A percentile compares a stretch with the other conserved stretches of the same genome.
Conservation (phyloP, 2,888 invertebrate species). For the Brachypterus glaber region DNA sequence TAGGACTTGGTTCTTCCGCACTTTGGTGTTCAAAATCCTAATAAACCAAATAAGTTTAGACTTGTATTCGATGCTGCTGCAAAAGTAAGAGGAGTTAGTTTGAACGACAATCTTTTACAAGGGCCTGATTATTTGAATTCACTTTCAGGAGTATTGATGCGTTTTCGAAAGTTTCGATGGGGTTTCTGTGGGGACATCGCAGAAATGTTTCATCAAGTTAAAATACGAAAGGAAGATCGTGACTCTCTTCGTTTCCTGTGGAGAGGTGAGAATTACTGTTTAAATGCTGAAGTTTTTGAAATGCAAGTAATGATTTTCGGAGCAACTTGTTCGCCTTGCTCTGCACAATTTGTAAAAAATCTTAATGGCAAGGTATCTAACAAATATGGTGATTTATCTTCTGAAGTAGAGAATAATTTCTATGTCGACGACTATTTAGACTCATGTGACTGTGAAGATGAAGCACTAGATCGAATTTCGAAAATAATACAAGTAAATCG, state of each 20-base stretch:
- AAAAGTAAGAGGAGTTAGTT: background rate
- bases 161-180: slow-evolving; percentile 12
- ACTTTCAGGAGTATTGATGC: slow-evolving; percentile 15
- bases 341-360: slow-evolving; percentile 5
- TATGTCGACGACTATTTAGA: slow-evolving; percentile 27
- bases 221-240: slow-evolving; percentile 2
- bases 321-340: slow-evolving; percentile 13
- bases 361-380: too few species aligned
- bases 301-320: slow-evolving; percentile 25
- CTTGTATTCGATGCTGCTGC: slow-evolving; percentile 4
- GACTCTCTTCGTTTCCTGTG: slow-evolving; percentile 3
- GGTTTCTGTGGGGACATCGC: slow-evolving; percentile 4
- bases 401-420: slow-evolving; percentile 25
- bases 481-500: slow-evolving; percentile 16
- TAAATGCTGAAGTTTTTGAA: slow-evolving; percentile 7
- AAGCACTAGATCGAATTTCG: slow-evolving; percentile 14
- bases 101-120: slow-evolving; percentile 1
- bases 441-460: slow-evolving; percentile 18
- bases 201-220: slow-evolving; percentile 8
- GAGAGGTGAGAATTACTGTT: slow-evolving; percentile 1
- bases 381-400: too few species aligned
- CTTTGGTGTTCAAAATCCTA: slow-evolving; percentile 5
- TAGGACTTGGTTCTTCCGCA: slow-evolving; percentile 3
- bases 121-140: slow-evolving; percentile 6
- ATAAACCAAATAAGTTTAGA: slow-evolving; percentile 4